phyloP scores from a whole-genome alignment of 2,113 vertebrate species.

The Desmodus rotundus region DNA sequence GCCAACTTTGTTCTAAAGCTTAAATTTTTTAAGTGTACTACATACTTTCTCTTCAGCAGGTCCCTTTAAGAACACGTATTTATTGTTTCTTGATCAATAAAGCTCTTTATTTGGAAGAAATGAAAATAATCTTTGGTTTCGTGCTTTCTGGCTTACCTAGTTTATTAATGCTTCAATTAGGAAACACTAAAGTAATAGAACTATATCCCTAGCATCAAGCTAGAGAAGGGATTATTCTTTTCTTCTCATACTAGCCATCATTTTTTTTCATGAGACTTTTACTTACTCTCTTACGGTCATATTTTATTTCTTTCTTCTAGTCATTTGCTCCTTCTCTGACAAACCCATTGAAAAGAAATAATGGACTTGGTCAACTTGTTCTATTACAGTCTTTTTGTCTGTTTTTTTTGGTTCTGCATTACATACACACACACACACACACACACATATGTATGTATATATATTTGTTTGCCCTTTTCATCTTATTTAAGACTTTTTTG shows the following conservation, averaged over 20 bases:
- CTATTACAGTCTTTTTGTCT: neutral
- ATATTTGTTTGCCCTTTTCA: neutral
- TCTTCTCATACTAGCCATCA: neutral
- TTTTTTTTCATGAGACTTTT: neutral
- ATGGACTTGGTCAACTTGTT: neutral
- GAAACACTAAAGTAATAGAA: neutral
- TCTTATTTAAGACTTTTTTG: neutral
- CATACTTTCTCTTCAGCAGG: neutral
- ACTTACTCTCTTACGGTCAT: neutral
- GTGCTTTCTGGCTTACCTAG: neutral
- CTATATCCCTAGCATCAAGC: neutral
- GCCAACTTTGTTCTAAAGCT: neutral
- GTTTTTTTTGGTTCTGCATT: neutral
- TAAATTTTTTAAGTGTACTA: neutral
- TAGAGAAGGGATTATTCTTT: neutral
- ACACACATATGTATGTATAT: too few relatives aligned
- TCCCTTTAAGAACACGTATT: neutral
- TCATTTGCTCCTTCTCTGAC: neutral
- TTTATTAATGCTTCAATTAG: neutral
- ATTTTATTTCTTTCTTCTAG: neutral
- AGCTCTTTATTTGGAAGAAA: neutral
- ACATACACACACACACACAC: too few relatives aligned
- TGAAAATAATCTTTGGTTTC: neutral
- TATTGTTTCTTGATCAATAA: neutral
- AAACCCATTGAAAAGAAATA: neutral